Evolutionary conservation across 2,888 invertebrate genomes (phyloP).

Genomic region (Eulithis prunata): DNA sequence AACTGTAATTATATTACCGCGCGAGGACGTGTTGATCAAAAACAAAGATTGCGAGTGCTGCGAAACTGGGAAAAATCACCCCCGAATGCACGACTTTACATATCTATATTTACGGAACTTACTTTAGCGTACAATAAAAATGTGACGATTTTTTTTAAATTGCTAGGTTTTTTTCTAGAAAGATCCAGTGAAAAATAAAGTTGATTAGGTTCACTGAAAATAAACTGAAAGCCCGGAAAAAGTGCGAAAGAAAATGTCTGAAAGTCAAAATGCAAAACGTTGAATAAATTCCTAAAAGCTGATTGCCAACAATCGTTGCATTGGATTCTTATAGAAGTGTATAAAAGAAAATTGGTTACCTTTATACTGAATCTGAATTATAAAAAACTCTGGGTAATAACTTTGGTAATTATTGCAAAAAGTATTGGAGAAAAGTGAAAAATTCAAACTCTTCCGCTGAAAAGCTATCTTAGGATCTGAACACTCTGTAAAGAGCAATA

Average conservation of each 20-base stretch:
- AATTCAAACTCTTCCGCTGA: conserved; percentile 5
- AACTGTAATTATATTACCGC: conserved; percentile 83
- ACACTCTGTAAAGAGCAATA: conserved; percentile 26
- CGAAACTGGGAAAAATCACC: conserved; percentile 62
- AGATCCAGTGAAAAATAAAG: neutral
- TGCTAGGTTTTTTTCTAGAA: neutral
- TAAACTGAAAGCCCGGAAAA: neutral
- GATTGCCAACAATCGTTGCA: conserved; percentile 1
- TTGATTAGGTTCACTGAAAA: conserved; percentile 3
- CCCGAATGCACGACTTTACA: neutral
- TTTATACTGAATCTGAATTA: neutral
- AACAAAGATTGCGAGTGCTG: conserved; percentile 77
- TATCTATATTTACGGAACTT: neutral
- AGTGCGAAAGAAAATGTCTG: neutral
- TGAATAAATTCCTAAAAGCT: conserved; percentile 2
- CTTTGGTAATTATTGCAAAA: neutral
- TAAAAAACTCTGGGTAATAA: too few relatives aligned
- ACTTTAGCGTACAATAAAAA: too few relatives aligned
- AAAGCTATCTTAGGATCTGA: conserved; percentile 18
- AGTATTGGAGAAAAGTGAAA: conserved; percentile 9
- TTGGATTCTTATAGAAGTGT: neutral
- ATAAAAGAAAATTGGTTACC: neutral
- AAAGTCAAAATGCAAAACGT: conserved; percentile 6
- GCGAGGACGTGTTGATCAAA: conserved; percentile 84
- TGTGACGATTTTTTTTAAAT: too few relatives aligned